A percentile compares a stretch with the other conserved stretches of the same genome.
Conservation (phyloP, 2,888 invertebrate species). For the Melangyna quadrimaculata region DNA sequence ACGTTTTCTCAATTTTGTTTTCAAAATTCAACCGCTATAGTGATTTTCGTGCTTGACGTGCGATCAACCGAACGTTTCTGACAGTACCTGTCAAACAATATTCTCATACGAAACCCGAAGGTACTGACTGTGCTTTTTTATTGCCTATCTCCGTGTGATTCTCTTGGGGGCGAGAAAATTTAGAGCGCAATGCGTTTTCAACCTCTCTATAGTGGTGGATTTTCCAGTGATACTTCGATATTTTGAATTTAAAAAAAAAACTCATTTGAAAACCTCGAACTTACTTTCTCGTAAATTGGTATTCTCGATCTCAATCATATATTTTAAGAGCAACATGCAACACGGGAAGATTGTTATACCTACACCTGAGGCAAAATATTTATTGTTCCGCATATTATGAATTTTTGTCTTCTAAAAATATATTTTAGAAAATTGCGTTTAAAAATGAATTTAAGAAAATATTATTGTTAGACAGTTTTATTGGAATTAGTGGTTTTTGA, state of each 20-base stretch:
- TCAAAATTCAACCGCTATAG: constrained; percentile 7
- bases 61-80: constrained; percentile 66
- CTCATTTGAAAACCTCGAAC: constrained; percentile 6
- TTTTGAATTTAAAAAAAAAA: constrained; percentile 3
- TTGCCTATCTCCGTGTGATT: not conserved
- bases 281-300: constrained; percentile 8
- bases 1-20: not conserved
- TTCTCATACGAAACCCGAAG: constrained; percentile 11
- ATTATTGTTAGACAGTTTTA: not conserved
- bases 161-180: not conserved
- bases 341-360: not conserved
- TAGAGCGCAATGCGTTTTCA: constrained; percentile 27
- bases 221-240: constrained; percentile 7
- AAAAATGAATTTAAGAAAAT: not conserved
- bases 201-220: constrained; percentile 20
- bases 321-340: not conserved
- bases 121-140: not conserved
- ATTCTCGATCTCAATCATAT: not conserved
- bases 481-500: not conserved
- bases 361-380: not conserved
- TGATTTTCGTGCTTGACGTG: constrained; percentile 47
- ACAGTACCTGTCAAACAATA: constrained; percentile 36
- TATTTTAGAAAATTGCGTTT: not conserved
- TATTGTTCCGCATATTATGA: not conserved
- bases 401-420: not conserved